Conservation (phyloP, 2,888 invertebrate genomes). For the Nomada lathburiana region DNA sequence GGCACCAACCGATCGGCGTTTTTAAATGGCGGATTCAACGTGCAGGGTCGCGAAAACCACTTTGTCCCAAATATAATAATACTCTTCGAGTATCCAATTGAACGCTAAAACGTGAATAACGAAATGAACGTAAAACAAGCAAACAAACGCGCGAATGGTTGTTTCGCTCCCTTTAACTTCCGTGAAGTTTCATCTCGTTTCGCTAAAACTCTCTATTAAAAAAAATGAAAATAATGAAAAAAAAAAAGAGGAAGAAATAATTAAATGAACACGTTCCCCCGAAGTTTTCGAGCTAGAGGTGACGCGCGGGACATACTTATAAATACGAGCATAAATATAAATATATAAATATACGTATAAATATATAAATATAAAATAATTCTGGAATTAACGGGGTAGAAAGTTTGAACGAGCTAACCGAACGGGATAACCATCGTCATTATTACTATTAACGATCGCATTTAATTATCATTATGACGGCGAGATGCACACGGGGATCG, state of each 20-base stretch:
- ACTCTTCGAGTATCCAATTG: constrained; percentile 45
- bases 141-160: constrained; percentile 62
- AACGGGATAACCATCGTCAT: constrained; percentile 37
- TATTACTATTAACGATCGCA: constrained; percentile 35
- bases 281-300: constrained; percentile 26
- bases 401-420: constrained; percentile 33
- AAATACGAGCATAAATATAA: constrained; percentile 51
- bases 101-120: constrained; percentile 9
- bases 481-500: constrained; percentile 18
- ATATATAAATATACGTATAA: constrained; percentile 51
- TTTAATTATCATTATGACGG: constrained; percentile 37
- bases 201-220: constrained; percentile 41
- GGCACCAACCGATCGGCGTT: constrained; percentile 37
- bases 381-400: constrained; percentile 58
- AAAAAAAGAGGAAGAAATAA: background rate
- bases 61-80: constrained; percentile 14
- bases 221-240: background rate
- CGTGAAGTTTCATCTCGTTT: constrained; percentile 78
- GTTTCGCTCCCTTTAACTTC: constrained; percentile 71
- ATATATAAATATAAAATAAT: constrained; percentile 49
- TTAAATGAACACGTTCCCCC: constrained; percentile 21
- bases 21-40: constrained; percentile 44
- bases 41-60: constrained; percentile 47
- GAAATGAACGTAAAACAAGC: background rate
- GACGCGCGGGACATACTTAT: constrained; percentile 30